Evolutionary conservation across 2,888 invertebrate genomes (phyloP).

Genomic region (Crocallis elinguaria): DNA sequence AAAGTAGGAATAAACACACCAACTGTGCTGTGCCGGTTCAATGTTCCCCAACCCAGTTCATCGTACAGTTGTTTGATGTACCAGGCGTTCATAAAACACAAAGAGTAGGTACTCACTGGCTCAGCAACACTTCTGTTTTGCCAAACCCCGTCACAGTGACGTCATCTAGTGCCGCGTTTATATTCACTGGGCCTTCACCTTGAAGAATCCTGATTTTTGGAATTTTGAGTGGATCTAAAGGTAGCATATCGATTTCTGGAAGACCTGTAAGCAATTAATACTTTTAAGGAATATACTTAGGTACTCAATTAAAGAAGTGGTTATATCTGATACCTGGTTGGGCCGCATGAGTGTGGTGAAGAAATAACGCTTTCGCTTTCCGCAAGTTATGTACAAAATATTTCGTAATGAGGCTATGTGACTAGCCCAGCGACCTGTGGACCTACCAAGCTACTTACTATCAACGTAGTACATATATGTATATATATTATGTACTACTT

Average conservation of each 20-base stretch:
- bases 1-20: not conserved
- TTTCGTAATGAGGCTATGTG: constrained; percentile 81
- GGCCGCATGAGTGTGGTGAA: constrained; percentile 69
- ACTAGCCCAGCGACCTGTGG: constrained; percentile 64
- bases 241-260: constrained; percentile 84
- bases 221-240: constrained; percentile 87
- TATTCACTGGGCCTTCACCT: constrained; percentile 88
- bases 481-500: not conserved
- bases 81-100: constrained; percentile 55
- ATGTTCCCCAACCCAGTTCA: constrained; percentile 65
- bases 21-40: constrained; percentile 9
- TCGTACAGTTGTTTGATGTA: constrained; percentile 66
- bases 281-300: constrained; percentile 1
- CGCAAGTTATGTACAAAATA: constrained; percentile 76
- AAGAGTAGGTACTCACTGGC: constrained; percentile 80
- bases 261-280: constrained; percentile 63
- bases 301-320: not conserved
- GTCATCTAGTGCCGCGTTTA: constrained; percentile 88
- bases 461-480: constrained; percentile 1
- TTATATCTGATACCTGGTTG: constrained; percentile 45
- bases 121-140: constrained; percentile 85
- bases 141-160: constrained; percentile 87
- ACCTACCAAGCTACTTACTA: constrained; percentile 48
- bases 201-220: constrained; percentile 87
- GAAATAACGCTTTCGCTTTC: constrained; percentile 83